Percentiles rank a stretch among this genome's conserved stretches.
phyloP scores from a whole-genome alignment of 2,888 invertebrate species.

The Polylopha cassiicola region DNA sequence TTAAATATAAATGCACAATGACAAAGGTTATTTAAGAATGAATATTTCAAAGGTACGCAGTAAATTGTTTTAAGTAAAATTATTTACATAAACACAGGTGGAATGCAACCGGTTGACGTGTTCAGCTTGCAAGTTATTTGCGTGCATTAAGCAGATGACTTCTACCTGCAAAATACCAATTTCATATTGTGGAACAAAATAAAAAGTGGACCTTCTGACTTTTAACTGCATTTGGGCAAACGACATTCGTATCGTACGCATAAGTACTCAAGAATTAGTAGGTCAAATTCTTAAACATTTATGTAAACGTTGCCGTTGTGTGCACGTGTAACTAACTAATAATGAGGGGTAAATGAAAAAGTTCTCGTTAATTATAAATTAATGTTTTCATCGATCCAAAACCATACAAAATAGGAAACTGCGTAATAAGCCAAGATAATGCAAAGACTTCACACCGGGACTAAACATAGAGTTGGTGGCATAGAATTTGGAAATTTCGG shows the following conservation, averaged over 20 bases:
- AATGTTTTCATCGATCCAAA: not conserved
- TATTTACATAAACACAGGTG: slow-evolving; percentile 42
- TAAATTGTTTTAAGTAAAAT: slow-evolving; percentile 22
- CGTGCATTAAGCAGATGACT: slow-evolving; percentile 32
- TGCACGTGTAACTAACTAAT: not conserved
- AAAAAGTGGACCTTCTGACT: slow-evolving; percentile 9
- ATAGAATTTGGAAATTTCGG: too few species aligned
- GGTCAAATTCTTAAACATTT: not conserved
- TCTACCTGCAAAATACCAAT: slow-evolving; percentile 28
- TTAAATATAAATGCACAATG: too few species aligned
- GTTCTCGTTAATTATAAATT: too few species aligned
- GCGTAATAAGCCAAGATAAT: slow-evolving; percentile 6
- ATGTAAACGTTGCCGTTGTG: not conserved
- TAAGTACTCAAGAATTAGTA: too few species aligned
- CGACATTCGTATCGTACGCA: slow-evolving; percentile 5
- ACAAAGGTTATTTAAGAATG: too few species aligned
- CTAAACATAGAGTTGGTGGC: too few species aligned
- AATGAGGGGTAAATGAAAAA: too few species aligned
- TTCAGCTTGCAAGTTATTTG: slow-evolving; percentile 32
- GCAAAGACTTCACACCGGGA: too few species aligned
- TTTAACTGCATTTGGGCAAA: slow-evolving; percentile 12
- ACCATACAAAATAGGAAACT: slow-evolving; percentile 1
- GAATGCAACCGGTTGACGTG: slow-evolving; percentile 36
- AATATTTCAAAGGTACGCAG: slow-evolving; percentile 9
- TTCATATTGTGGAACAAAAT: slow-evolving; percentile 15